These are phyloP conservation scores for Ornithorhynchus anatinus DNA, from an alignment of 2,113 vertebrate genomes.

Conservation along the genomic window DNA sequence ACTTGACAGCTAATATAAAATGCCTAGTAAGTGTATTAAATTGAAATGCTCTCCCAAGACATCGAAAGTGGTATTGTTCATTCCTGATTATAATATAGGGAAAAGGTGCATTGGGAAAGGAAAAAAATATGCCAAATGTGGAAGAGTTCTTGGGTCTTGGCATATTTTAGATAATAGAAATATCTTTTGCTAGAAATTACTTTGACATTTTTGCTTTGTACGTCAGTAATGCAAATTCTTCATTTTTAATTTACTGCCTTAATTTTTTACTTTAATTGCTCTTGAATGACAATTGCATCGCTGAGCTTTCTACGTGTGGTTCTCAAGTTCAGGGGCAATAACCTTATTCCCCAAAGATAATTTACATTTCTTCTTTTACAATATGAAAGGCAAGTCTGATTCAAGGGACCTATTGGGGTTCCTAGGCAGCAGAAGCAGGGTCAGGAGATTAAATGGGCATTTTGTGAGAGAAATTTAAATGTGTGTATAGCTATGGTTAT, in stretches of 20 bases:
- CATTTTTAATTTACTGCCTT: conserved; percentile 21
- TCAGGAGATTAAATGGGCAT: no score
- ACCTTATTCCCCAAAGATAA: no score
- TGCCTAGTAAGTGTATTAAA: conserved; percentile 31
- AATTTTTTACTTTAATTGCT: conserved; percentile 1
- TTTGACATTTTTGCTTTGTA: no score
- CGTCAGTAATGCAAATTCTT: no score
- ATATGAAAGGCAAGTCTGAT: no score
- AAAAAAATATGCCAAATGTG: not conserved
- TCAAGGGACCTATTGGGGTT: no score
- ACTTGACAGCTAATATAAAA: conserved; percentile 37
- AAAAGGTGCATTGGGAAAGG: conserved; percentile 16
- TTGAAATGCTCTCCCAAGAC: conserved; percentile 29
- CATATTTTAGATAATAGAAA: conserved; percentile 1
- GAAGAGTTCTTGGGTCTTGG: conserved; percentile 10
- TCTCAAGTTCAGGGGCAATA: no score
- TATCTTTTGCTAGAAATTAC: conserved; percentile 22
- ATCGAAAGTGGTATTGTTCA: conserved; percentile 2
- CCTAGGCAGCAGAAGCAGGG: no score
- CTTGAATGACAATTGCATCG: not conserved
- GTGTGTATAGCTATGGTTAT: no score
- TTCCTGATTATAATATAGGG: not conserved
- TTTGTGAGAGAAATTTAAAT: no score
- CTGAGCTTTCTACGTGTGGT: no score
- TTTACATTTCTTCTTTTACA: no score